A percentile compares a stretch with the other conserved stretches of the same genome.
Evolutionary conservation across 2,888 invertebrate species (phyloP).

Genomic region (Lasioglossum villosulum): DNA sequence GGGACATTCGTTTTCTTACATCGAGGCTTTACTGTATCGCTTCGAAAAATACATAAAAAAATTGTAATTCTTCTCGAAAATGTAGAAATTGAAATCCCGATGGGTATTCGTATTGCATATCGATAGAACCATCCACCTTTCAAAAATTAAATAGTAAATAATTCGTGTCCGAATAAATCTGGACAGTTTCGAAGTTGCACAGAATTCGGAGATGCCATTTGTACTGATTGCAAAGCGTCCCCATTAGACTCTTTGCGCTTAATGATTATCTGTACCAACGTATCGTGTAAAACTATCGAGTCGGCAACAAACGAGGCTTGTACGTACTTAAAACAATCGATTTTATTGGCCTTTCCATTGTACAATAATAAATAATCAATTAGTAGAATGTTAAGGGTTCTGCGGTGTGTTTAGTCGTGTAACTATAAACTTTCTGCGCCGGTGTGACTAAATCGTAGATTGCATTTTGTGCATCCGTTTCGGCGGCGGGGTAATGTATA

Average conservation of each 20-base stretch:
- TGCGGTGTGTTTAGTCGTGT: slow-evolving; percentile 51
- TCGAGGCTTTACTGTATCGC: no score
- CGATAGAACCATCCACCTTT: not conserved
- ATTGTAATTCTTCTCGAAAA: no score
- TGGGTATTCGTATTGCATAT: not conserved
- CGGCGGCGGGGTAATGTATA: slow-evolving; percentile 8
- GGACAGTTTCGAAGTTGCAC: not conserved
- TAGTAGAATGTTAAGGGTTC: slow-evolving; percentile 78
- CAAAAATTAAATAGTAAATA: not conserved
- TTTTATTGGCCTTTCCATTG: slow-evolving; percentile 81
- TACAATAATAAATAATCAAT: slow-evolving; percentile 82
- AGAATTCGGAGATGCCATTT: slow-evolving; percentile 2
- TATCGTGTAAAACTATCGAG: slow-evolving; percentile 37
- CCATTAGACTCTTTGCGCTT: not conserved
- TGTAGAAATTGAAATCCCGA: not conserved
- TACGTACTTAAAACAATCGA: slow-evolving; percentile 77
- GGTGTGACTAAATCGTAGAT: slow-evolving; percentile 34
- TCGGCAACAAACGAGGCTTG: slow-evolving; percentile 73
- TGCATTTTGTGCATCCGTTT: not conserved
- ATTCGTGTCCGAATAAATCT: not conserved
- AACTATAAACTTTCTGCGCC: slow-evolving; percentile 46
- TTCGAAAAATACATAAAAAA: no score
- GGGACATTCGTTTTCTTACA: no score
- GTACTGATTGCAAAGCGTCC: not conserved
- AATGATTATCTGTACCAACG: not conserved